A percentile compares a stretch with the other conserved stretches of the same genome.
Conservation (phyloP, 1,140 invertebrate genomes). For the Drosophila pseudoobscura region DNA sequence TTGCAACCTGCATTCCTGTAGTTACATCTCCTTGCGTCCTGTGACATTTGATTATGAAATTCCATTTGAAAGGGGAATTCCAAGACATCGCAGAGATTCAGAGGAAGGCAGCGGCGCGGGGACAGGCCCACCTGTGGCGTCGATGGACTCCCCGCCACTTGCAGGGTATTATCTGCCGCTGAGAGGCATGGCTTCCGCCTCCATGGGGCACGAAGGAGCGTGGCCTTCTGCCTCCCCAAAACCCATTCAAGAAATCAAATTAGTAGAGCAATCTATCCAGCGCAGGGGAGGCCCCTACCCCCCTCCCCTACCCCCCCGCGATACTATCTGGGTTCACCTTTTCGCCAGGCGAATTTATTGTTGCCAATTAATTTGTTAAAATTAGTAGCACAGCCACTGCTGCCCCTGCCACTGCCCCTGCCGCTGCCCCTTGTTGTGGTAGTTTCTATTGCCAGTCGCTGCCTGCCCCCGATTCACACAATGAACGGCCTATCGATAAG, state of each 20-base stretch:
- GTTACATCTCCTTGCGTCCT: background rate
- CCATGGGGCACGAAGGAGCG: too few relatives aligned
- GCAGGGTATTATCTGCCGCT: slow-evolving; percentile 45
- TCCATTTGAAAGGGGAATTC: slow-evolving; percentile 49
- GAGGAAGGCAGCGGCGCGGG: too few relatives aligned
- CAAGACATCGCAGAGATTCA: background rate
- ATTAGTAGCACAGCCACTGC: slow-evolving; percentile 48
- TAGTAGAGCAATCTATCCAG: slow-evolving; percentile 70
- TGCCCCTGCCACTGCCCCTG: slow-evolving; percentile 37
- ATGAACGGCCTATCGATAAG: slow-evolving; percentile 79
- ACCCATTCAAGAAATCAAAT: slow-evolving; percentile 76
- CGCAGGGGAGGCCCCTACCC: background rate
- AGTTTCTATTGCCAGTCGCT: slow-evolving; percentile 60
- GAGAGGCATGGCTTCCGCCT: slow-evolving; percentile 48
- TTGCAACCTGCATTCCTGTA: background rate
- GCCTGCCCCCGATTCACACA: slow-evolving; percentile 12
- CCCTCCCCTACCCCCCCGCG: slow-evolving; percentile 6
- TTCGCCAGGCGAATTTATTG: slow-evolving; percentile 71
- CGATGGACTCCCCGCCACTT: background rate
- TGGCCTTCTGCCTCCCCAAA: too few relatives aligned
- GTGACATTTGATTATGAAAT: slow-evolving; percentile 51
- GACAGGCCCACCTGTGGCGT: too few relatives aligned
- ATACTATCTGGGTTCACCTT: slow-evolving; percentile 70
- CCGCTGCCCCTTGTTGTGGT: slow-evolving; percentile 48
- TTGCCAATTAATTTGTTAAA: slow-evolving; percentile 82